Evolutionary conservation across 1,140 invertebrate genomes (phyloP).

Genomic region (Calosoma granatense): DNA sequence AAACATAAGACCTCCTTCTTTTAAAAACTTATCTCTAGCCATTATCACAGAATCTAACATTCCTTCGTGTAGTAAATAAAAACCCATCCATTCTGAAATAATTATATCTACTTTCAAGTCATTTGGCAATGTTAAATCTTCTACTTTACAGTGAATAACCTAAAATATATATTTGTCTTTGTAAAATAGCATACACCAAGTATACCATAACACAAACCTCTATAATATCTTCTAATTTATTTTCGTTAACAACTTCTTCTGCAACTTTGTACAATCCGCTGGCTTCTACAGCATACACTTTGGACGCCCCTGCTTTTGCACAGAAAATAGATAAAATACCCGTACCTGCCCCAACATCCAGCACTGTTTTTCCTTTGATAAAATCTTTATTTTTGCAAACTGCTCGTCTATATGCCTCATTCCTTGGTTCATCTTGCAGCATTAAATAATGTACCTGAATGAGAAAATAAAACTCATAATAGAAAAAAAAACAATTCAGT

Average conservation of each 20-base stretch:
- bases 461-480: constrained; percentile 2
- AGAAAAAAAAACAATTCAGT: not conserved
- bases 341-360: constrained; percentile 96
- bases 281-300: constrained; percentile 89
- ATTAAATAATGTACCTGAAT: constrained; percentile 65
- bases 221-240: constrained; percentile 42
- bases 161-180: constrained; percentile 26
- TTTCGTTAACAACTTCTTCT: constrained; percentile 73
- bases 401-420: constrained; percentile 70
- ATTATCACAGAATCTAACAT: constrained; percentile 90
- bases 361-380: constrained; percentile 65
- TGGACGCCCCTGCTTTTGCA: constrained; percentile 83
- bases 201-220: constrained; percentile 34
- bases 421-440: constrained; percentile 71
- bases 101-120: constrained; percentile 89
- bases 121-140: constrained; percentile 64
- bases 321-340: constrained; percentile 95
- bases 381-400: constrained; percentile 59
- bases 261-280: constrained; percentile 82
- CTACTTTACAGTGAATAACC: constrained; percentile 61
- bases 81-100: constrained; percentile 99
- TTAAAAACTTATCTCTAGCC: constrained; percentile 88
- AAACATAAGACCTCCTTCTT: constrained; percentile 59
- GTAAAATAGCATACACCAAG: constrained; percentile 12
- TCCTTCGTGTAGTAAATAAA: constrained; percentile 95